Conservation (phyloP, 2,113 vertebrate genomes). For the Delphinus delphis region DNA sequence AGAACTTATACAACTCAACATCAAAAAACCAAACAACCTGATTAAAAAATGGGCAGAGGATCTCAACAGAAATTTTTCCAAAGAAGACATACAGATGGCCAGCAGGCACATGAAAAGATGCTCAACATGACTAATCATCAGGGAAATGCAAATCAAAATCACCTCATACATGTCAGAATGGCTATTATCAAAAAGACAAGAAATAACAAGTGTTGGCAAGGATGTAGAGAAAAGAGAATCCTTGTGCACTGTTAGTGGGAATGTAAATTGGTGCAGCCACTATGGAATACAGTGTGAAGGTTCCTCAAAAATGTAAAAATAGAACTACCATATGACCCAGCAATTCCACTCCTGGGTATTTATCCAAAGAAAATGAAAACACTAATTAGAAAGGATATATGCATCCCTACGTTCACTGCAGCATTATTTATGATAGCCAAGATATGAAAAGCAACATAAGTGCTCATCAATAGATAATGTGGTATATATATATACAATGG, state of each 20-base stretch:
- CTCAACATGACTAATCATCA: neutral
- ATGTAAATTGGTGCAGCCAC: neutral
- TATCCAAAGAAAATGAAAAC: too few species aligned
- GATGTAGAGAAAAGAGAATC: neutral
- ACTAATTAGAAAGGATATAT: too few species aligned
- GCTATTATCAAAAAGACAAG: neutral
- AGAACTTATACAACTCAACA: neutral
- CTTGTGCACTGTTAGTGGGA: neutral
- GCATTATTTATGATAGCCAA: too few species aligned
- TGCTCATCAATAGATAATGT: too few species aligned
- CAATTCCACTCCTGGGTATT: too few species aligned
- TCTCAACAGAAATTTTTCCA: neutral
- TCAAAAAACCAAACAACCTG: neutral
- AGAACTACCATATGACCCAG: too few species aligned
- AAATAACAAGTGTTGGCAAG: neutral
- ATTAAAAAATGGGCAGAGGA: neutral
- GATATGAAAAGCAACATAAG: too few species aligned
- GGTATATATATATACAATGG: too few species aligned
- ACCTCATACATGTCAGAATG: neutral
- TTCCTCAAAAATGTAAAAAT: too few species aligned
- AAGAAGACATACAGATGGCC: neutral
- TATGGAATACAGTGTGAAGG: neutral
- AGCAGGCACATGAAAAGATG: neutral
- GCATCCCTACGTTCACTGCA: too few species aligned
- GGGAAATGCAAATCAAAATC: neutral